Evolutionary conservation across 2,888 invertebrate genomes (phyloP).

Genomic region (Pristionchus maxplancki): DNA sequence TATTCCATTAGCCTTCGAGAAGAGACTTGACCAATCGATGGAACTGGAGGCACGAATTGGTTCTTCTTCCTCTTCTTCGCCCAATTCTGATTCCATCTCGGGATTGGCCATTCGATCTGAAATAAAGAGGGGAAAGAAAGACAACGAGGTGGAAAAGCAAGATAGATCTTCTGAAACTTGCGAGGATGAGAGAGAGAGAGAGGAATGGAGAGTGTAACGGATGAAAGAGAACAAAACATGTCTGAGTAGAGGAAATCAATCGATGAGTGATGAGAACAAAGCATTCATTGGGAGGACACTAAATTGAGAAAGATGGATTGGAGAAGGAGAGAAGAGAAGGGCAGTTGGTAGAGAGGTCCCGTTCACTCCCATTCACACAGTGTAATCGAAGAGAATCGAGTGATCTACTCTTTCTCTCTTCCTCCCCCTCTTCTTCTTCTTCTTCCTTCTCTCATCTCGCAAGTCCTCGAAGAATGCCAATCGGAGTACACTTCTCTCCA

Average conservation of each 20-base stretch:
- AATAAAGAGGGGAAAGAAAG: neutral
- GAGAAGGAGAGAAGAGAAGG: neutral
- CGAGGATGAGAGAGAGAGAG: neutral
- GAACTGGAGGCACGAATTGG: neutral
- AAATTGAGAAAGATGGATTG: constrained; percentile 16
- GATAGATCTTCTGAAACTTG: constrained; percentile 20
- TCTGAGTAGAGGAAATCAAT: neutral
- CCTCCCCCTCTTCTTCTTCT: neutral
- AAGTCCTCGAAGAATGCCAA: neutral
- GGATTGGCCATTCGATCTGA: constrained; percentile 41
- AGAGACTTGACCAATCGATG: constrained; percentile 46
- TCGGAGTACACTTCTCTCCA: neutral
- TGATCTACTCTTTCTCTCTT: constrained; percentile 2
- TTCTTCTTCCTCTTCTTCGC: constrained; percentile 45
- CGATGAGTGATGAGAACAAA: constrained; percentile 5
- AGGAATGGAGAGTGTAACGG: neutral
- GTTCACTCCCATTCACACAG: constrained; percentile 12
- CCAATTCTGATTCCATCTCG: constrained; percentile 2
- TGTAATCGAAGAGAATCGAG: constrained; percentile 37
- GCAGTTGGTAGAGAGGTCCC: constrained; percentile 11
- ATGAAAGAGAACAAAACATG: constrained; percentile 31
- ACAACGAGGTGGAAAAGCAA: constrained; percentile 1
- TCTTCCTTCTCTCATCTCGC: neutral
- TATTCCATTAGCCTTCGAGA: constrained; percentile 33
- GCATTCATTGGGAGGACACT: neutral